phyloP scores from a whole-genome alignment of 1,140 invertebrate genomes.

The Bombus sylvicola region DNA sequence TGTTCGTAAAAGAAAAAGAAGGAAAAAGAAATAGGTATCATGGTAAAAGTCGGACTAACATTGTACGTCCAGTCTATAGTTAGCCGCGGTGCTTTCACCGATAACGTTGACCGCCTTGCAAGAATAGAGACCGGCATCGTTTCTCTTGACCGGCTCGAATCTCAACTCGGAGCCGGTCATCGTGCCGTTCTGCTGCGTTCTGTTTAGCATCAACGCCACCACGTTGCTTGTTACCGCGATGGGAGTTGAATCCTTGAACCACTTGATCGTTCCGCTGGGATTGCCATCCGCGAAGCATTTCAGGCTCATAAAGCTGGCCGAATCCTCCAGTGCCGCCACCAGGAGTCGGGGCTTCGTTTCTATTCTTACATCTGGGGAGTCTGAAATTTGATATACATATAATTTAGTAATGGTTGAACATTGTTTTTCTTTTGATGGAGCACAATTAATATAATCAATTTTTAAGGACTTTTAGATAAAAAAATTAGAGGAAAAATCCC shows the following conservation, averaged over 20 bases:
- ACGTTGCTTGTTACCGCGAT: slow-evolving; percentile 55
- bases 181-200: slow-evolving; percentile 68
- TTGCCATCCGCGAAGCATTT: slow-evolving; percentile 93
- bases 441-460: too few relatives aligned
- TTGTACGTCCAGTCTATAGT: slow-evolving; percentile 93
- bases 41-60: slow-evolving; percentile 83
- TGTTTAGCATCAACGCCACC: slow-evolving; percentile 59
- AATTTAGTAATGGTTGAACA: background rate
- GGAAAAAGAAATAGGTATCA: background rate
- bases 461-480: too few relatives aligned
- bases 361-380: slow-evolving; percentile 77
- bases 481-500: too few relatives aligned
- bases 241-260: slow-evolving; percentile 85
- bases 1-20: background rate
- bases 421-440: background rate
- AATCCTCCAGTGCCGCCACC: slow-evolving; percentile 74
- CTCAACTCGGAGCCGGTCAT: slow-evolving; percentile 84
- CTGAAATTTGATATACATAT: slow-evolving; percentile 64
- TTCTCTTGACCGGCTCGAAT: slow-evolving; percentile 86
- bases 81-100: slow-evolving; percentile 90
- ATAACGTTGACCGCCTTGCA: slow-evolving; percentile 92
- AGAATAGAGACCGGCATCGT: slow-evolving; percentile 89
- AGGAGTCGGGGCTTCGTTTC: slow-evolving; percentile 76
- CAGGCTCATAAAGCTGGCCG: slow-evolving; percentile 86
- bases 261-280: slow-evolving; percentile 91